Conservation (phyloP, 2,797 vertebrate species). For the Manis crassicaudata region DNA sequence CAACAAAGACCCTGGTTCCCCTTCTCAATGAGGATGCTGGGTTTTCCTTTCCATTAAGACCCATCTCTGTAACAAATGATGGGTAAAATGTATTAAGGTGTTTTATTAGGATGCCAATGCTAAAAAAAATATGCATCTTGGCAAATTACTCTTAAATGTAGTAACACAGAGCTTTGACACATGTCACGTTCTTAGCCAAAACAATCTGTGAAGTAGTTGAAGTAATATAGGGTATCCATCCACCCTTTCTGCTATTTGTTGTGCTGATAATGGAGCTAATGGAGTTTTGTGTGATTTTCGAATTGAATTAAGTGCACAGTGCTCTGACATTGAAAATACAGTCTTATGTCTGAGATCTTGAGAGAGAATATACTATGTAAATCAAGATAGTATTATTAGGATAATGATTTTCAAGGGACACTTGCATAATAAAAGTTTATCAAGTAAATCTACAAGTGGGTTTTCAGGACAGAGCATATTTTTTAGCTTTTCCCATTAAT, state of each 20-base stretch:
- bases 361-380: neutral
- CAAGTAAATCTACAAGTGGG: constrained; percentile 13
- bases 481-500: constrained; percentile 32
- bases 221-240: neutral
- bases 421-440: constrained; percentile 23
- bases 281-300: neutral
- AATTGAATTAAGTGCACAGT: neutral
- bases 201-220: neutral
- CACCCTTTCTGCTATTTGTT: neutral
- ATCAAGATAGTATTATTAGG: neutral
- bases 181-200: neutral
- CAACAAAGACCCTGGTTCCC: neutral
- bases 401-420: neutral
- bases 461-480: neutral
- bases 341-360: neutral
- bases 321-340: neutral
- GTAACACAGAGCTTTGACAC: neutral
- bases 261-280: neutral
- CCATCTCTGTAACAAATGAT: neutral
- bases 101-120: neutral
- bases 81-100: neutral
- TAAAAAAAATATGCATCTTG: neutral
- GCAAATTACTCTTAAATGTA: neutral
- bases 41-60: neutral
- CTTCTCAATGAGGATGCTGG: neutral